These are phyloP conservation scores for Sparus aurata DNA, from an alignment of 2,797 vertebrate genomes.

Conservation along the genomic window DNA sequence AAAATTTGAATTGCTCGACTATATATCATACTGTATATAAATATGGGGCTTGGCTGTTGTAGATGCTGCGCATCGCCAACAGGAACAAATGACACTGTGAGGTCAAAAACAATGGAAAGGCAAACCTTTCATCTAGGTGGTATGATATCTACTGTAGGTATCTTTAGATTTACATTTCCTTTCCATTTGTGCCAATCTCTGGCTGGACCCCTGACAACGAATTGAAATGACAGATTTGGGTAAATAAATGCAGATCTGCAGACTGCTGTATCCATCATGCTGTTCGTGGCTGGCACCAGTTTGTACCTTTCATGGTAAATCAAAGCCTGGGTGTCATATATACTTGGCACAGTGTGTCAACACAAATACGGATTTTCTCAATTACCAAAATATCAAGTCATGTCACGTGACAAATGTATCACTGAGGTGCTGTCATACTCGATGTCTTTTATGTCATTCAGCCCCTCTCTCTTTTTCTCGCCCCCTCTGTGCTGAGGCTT, in stretches of 20 bases:
- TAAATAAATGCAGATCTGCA: constrained; percentile 19
- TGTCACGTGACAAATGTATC: constrained; percentile 42
- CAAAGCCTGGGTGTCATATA: constrained; percentile 17
- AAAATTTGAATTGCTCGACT: too few relatives aligned
- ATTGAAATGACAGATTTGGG: background rate
- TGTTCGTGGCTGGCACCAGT: background rate
- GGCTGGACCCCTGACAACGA: background rate
- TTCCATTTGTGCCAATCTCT: constrained; percentile 4
- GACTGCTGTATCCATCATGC: constrained; percentile 2
- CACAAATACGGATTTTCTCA: constrained; percentile 25
- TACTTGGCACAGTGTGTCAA: constrained; percentile 1
- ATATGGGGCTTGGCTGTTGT: too few relatives aligned
- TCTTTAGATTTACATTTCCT: background rate
- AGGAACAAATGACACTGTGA: background rate
- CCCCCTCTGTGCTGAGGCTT: constrained; percentile 38
- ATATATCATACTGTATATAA: too few relatives aligned
- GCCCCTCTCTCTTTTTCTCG: constrained; percentile 21
- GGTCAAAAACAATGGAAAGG: background rate
- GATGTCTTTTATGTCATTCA: constrained; percentile 47
- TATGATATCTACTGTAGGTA: background rate
- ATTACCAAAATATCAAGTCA: constrained; percentile 41
- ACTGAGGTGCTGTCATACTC: constrained; percentile 23
- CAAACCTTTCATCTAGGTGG: background rate
- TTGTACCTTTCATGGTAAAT: constrained; percentile 33
- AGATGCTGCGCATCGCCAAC: too few relatives aligned